Evolutionary conservation across 1,140 invertebrate genomes (phyloP), one percentile per base, ranked within the genome.

Genomic region (Phymastichus coffea): DNA sequence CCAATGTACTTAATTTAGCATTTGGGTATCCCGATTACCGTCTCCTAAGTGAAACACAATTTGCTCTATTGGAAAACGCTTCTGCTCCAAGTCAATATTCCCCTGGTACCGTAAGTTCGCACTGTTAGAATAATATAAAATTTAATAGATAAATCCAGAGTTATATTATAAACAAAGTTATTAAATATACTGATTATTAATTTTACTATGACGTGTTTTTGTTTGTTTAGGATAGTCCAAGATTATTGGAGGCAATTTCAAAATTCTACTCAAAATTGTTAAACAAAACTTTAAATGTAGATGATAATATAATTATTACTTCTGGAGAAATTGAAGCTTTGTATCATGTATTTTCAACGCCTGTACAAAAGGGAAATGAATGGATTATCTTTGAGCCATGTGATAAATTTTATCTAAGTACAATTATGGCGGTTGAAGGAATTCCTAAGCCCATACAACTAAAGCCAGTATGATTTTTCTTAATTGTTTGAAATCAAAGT

Each of bases 341-440:
- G 0, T 95, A 88, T 74, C 88, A 86, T 59, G 78, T 90, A 15
- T 88, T 98, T 55, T 79, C 89, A 80, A 94, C 95, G 15, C 86
- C 93, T 68, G 86, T 95, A 8, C 88, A 89, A 66, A 83, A 82
- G 37, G 93, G 91, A 1, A 89, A 91, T 79, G 94, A 99, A 76
- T 94, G 95, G 59, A 96, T 98, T 60, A 94, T 99, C 17, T 95
- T 99, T 61, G 97, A 99, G 75, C 97, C 97, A 6, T 98, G 91
- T 76, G 99, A 96, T 75, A 97, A 99, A 74, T 97, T 95, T 71
- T 99, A 99, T 73, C 91, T 91, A 58, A 94, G 95, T 1, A 97
- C 99, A 90, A 88, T 98, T 1, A 84, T 81, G 66, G 85, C 87
- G 66, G 93, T 93, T 22, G 94, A 94, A 1, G 97, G 94, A 9